Evolutionary conservation across 1,140 invertebrate genomes (phyloP), one percentile per base, ranked within the genome.

Genomic region (Capitella teleta): DNA sequence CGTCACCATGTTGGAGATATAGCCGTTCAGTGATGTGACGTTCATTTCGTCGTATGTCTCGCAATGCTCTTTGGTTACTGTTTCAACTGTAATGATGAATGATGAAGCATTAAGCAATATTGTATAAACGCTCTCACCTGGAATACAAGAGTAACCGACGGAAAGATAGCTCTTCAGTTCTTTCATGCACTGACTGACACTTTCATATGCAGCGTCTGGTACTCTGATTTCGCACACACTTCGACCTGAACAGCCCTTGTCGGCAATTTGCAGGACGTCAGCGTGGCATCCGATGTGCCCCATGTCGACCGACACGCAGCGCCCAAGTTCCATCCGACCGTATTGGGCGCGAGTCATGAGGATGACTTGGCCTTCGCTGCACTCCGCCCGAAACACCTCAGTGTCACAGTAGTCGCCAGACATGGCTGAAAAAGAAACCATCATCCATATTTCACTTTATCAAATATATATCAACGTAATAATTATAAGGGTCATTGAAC

Each of bases 291-390:
- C 45, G 14, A 47, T 19, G 28, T 47, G 25, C n/a, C 45, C 45
- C 28, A 32, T 19, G 30, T 32, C 18, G 6, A 28, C 10, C 26
- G 19, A n/a, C 16, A 47, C 45, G 21, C 45, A 47, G 3, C 45
- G 45, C 10, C 45, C 45, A 18, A 47, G 18, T 6, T 47, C 16
- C 45, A 47, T 47, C 16, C 45, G 45, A 5, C 45, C 45, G 45
- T 47, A 47, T n/a, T 32, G 18, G 19, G 45, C 45, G 2, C 16
- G 21, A 26, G 19, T 21, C 45, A 47, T 21, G 5, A 32, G 28
- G 26, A 47, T 32, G 19, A 32, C 45, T 24, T 47, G 28, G 45
- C 25, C 26, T 32, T 2, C 5, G 16, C 18, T 18, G 36, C 45
- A 47, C 16, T 32, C 25, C 26, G 45, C 45, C 28, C 5, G 28